A percentile compares a stretch with the other conserved stretches of the same genome.
Evolutionary conservation across 2,888 invertebrate species (phyloP).

Genomic region (Lithophane semibrunnea): DNA sequence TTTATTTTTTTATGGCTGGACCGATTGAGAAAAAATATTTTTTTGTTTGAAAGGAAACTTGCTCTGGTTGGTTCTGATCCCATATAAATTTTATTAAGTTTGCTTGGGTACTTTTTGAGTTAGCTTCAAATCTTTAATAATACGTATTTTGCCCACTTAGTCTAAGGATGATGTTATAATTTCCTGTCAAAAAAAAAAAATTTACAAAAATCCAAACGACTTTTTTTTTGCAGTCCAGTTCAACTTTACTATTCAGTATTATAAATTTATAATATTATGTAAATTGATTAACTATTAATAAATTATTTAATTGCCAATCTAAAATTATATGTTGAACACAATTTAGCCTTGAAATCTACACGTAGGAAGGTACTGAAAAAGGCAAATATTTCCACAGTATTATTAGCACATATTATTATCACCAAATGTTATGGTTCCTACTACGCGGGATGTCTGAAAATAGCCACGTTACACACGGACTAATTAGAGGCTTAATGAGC

Average conservation of each 20-base stretch:
- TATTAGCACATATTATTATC: slow-evolving; percentile 7
- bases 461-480: slow-evolving; percentile 23
- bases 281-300: slow-evolving; percentile 8
- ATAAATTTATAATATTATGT: slow-evolving; percentile 1
- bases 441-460: slow-evolving; percentile 13
- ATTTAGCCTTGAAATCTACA: slow-evolving; percentile 17
- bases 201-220: too few species aligned
- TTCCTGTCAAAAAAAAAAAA: too few species aligned
- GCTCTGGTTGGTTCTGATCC: too few species aligned
- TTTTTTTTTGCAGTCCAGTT: not conserved
- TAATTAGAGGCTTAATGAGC: slow-evolving; percentile 30
- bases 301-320: not conserved
- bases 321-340: slow-evolving; percentile 1
- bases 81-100: too few species aligned
- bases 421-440: slow-evolving; percentile 25
- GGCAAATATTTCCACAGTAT: slow-evolving; percentile 32
- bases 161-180: too few species aligned
- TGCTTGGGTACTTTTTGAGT: too few species aligned
- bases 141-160: too few species aligned
- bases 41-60: too few species aligned
- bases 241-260: not conserved
- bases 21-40: too few species aligned
- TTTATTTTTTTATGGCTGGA: too few species aligned
- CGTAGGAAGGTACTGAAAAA: not conserved
- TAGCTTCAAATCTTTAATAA: too few species aligned